Evolutionary conservation across 37 sponge, comb jelly and placozoan genomes (phyloP).

Genomic region (Tethya wilhelma): DNA sequence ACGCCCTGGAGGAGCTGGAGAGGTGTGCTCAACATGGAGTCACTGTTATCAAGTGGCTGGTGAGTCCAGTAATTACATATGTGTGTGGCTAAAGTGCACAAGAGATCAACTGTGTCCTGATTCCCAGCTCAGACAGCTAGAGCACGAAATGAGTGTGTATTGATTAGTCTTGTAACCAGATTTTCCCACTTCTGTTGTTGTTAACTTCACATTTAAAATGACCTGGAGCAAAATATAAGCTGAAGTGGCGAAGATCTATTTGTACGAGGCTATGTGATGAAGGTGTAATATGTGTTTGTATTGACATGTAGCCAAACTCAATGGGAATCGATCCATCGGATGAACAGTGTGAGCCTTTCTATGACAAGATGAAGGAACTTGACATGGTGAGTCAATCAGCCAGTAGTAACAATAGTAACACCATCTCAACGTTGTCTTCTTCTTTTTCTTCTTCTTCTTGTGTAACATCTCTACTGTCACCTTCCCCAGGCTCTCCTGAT

Average conservation of each 20-base stretch:
- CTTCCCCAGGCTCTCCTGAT: slow-evolving; percentile 61
- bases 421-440: neutral
- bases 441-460: neutral
- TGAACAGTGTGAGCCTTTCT: slow-evolving; percentile 70
- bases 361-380: slow-evolving; percentile 77
- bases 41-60: slow-evolving; percentile 90
- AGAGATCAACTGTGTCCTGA: no score
- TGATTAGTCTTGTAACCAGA: no score
- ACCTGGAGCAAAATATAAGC: no score
- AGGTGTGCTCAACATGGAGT: slow-evolving; percentile 66
- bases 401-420: neutral
- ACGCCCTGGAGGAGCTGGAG: slow-evolving; percentile 78
- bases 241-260: no score
- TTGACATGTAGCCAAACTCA: slow-evolving; percentile 93
- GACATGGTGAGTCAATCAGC: slow-evolving; percentile 49
- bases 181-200: no score
- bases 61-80: no score
- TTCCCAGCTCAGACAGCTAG: no score
- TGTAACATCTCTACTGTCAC: neutral
- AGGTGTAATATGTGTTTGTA: no score
- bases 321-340: slow-evolving; percentile 82
- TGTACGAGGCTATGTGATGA: no score
- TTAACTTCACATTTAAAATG: no score
- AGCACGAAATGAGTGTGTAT: neutral
- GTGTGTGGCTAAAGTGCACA: no score